Evolutionary conservation across 2,888 invertebrate genomes (phyloP), one percentile per base, ranked within the genome.

Genomic region (Nowickia ferox): DNA sequence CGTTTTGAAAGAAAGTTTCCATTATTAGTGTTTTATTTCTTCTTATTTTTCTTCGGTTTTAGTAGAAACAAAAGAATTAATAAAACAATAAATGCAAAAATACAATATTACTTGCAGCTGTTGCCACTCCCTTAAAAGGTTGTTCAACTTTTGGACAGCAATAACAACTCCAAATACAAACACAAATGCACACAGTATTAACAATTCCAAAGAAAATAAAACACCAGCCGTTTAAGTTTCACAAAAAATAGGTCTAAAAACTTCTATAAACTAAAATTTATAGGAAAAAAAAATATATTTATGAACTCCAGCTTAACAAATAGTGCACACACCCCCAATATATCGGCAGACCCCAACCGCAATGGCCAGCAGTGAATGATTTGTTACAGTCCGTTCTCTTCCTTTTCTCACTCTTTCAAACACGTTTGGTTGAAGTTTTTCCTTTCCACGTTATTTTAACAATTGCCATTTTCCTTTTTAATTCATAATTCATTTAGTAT

Each of bases 41-140:
- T 65, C 9, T 71, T 40, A 40, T 74, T 46, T 63, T 46, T 59
- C 1, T n/a, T 59, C 46, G 46, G 13, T 48, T 48, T 48, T 48
- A 53, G 59, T 44, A 51, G 51, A 75, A 63, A 75, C 44, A 71
- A 76, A 30, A 69, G 44, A 65, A 66, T 71, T 80, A 80, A 44
- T 75, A 69, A 84, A 78, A 83, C 83, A 75, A 84, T 84, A 80
- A 81, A 84, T 80, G 77, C 48, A 80, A 72, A 76, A 74, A 57
- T 22, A 84, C 51, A 82, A 76, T 68, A 80, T 86, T 83, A 86
- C 83, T 86, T 76, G 66, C 86, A 86, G 86, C 83, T 86, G 86
- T 83, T 86, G 75, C 83, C 86, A 86, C 86, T 86, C 83, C 86
- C 86, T 86, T 83, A 44, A 75, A 77, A 80, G 79, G 86, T 86